phyloP scores from a whole-genome alignment of 2,888 invertebrate genomes.

The Herminia tarsipennalis region DNA sequence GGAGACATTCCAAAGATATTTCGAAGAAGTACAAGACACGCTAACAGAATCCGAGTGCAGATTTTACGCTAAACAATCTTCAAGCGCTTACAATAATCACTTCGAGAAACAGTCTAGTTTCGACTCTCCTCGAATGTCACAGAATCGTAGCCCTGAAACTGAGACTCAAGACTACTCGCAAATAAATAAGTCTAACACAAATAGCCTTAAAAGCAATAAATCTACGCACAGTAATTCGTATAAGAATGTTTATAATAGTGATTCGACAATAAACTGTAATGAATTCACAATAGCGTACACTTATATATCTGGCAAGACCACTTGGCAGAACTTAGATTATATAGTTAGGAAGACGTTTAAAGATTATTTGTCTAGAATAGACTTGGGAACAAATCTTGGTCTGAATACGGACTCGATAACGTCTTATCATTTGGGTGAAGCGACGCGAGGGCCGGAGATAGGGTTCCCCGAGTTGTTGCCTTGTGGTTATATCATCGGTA shows the following conservation, averaged over 20 bases:
- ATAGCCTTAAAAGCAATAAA: constrained; percentile 84
- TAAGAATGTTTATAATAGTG: constrained; percentile 81
- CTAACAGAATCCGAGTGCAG: constrained; percentile 87
- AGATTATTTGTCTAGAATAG: constrained; percentile 96
- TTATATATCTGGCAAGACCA: constrained; percentile 96
- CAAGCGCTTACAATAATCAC: constrained; percentile 75
- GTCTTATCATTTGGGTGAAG: constrained; percentile 97
- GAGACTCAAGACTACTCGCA: constrained; percentile 77
- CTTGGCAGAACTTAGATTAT: constrained; percentile 97
- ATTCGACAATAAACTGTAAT: constrained; percentile 86
- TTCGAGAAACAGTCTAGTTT: constrained; percentile 80
- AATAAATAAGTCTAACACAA: constrained; percentile 81
- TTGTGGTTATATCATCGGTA: constrained; percentile 96
- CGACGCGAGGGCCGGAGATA: constrained; percentile 91
- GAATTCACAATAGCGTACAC: constrained; percentile 95
- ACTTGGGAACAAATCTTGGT: constrained; percentile 96
- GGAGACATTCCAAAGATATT: constrained; percentile 90
- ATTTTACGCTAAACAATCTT: constrained; percentile 84
- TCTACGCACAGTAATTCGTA: constrained; percentile 82
- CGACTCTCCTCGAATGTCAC: constrained; percentile 77
- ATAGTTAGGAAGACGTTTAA: constrained; percentile 96
- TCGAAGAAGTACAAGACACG: constrained; percentile 88
- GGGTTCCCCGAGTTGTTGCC: constrained; percentile 96
- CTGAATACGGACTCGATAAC: constrained; percentile 94
- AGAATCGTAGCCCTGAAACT: constrained; percentile 77